phyloP scores from a whole-genome alignment of 2,888 invertebrate genomes.

The Diaprepes abbreviatus region DNA sequence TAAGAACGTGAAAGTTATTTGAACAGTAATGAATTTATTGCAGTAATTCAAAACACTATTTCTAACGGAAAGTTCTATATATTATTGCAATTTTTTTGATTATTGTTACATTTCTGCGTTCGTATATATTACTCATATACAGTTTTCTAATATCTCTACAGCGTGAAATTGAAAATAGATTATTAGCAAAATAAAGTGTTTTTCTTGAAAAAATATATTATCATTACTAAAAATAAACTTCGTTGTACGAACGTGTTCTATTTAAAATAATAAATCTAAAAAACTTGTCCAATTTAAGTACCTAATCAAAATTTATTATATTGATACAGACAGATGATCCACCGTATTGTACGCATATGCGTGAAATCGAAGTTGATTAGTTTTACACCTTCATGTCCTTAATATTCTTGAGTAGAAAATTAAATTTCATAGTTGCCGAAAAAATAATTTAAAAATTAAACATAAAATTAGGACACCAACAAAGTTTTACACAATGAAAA shows the following conservation, averaged over 20 bases:
- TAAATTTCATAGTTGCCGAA: not conserved
- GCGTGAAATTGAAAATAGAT: too few species aligned
- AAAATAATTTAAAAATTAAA: not conserved
- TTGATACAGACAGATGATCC: constrained; percentile 2
- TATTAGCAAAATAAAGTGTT: too few species aligned
- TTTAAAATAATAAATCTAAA: not conserved
- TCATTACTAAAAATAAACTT: too few species aligned
- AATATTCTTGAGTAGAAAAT: constrained; percentile 7
- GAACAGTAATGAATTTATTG: too few species aligned
- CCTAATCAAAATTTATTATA: constrained; percentile 8
- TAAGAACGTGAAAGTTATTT: too few species aligned
- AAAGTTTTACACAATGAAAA: not conserved
- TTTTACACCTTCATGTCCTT: constrained; percentile 8
- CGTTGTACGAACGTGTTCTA: not conserved
- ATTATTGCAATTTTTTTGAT: too few species aligned
- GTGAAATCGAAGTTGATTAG: constrained; percentile 5
- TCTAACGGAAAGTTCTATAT: too few species aligned
- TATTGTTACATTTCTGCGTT: too few species aligned
- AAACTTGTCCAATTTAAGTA: not conserved
- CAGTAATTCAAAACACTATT: too few species aligned
- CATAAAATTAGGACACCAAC: not conserved
- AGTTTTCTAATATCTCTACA: too few species aligned
- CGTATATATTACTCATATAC: too few species aligned
- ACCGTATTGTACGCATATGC: not conserved
- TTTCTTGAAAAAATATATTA: too few species aligned